phyloP scores from a whole-genome alignment of 2,888 invertebrate genomes.

The Phortica magna region DNA sequence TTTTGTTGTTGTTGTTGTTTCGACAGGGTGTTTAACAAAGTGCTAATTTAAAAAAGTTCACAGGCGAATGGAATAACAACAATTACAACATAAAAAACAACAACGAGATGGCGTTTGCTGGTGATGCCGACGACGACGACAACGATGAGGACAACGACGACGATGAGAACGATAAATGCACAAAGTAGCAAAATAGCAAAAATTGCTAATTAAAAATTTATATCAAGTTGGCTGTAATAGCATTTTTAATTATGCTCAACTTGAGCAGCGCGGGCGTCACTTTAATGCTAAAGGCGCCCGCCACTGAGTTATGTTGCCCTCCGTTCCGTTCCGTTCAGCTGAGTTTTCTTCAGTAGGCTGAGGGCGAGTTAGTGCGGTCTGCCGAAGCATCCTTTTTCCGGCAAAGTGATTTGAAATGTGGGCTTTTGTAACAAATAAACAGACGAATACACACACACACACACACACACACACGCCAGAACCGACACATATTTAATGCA shows the following conservation, averaged over 20 bases:
- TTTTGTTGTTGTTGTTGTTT: slow-evolving; percentile 45
- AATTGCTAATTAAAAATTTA: slow-evolving; percentile 77
- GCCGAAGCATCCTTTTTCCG: background rate
- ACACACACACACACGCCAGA: slow-evolving; percentile 1
- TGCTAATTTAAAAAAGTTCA: slow-evolving; percentile 75
- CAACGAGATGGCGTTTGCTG: slow-evolving; percentile 6
- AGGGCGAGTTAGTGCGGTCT: background rate
- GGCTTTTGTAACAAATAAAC: background rate
- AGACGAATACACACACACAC: background rate
- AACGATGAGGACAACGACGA: slow-evolving; percentile 46
- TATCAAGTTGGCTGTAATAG: slow-evolving; percentile 76
- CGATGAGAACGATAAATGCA: slow-evolving; percentile 38
- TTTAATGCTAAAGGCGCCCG: background rate
- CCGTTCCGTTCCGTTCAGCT: too few relatives aligned
- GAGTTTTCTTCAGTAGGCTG: too few relatives aligned
- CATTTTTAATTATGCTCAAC: slow-evolving; percentile 76
- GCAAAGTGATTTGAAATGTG: slow-evolving; percentile 8
- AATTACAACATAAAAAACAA: slow-evolving; percentile 41
- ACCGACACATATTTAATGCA: background rate
- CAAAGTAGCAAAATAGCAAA: slow-evolving; percentile 75
- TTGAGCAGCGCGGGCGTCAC: slow-evolving; percentile 42
- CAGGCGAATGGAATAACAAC: slow-evolving; percentile 45
- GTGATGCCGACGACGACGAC: background rate
- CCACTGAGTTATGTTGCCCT: background rate
- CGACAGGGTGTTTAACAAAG: slow-evolving; percentile 71